Evolutionary conservation across 2,113 vertebrate species (phyloP).

Genomic region (Microtus richardsoni): DNA sequence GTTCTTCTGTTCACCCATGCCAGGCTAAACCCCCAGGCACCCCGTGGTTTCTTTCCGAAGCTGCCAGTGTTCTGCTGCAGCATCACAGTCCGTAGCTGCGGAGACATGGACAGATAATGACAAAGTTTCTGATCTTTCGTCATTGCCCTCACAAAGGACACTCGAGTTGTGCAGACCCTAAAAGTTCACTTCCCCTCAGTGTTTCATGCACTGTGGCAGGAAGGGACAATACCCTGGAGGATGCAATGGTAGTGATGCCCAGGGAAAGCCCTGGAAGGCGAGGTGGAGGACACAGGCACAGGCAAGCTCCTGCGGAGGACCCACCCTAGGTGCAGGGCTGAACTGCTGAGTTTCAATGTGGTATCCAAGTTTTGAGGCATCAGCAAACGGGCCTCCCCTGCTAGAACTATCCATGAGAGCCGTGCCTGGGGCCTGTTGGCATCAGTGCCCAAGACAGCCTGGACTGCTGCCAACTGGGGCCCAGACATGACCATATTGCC

Average conservation of each 20-base stretch:
- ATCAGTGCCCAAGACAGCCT: conserved; percentile 10
- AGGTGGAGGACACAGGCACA: background rate
- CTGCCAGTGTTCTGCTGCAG: background rate
- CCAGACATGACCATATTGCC: background rate
- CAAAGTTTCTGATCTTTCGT: background rate
- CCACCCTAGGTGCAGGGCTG: background rate
- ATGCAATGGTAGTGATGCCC: background rate
- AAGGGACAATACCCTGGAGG: background rate
- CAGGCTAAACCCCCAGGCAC: background rate
- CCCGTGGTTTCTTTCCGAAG: background rate
- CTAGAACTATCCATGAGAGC: background rate
- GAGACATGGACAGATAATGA: background rate
- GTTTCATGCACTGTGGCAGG: background rate
- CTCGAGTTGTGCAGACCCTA: background rate
- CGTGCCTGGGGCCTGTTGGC: conserved; percentile 47
- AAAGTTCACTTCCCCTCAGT: background rate
- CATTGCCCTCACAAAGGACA: background rate
- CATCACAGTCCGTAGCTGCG: background rate
- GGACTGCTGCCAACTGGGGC: conserved; percentile 10
- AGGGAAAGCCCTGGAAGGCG: background rate
- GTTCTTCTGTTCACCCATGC: background rate
- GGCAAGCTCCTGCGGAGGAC: background rate
- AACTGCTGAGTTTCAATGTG: background rate
- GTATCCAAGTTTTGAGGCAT: background rate
- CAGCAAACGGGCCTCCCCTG: background rate